Evolutionary conservation across 35 echinoderm and acorn worm genomes (phyloP).

Genomic region (Holothuria glaberrima): DNA sequence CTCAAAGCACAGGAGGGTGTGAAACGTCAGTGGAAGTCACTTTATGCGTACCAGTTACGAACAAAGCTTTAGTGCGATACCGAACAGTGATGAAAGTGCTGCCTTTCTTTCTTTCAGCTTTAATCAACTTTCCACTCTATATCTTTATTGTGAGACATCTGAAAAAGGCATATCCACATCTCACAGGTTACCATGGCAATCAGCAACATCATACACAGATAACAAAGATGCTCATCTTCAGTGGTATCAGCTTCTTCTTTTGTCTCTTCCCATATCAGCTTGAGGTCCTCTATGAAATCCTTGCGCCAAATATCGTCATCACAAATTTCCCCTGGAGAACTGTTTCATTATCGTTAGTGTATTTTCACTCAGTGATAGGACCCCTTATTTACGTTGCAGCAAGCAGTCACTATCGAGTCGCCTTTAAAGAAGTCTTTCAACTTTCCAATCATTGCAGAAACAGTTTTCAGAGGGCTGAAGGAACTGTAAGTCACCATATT

Average conservation of each 20-base stretch:
- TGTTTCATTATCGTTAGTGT: background rate
- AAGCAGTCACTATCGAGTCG: background rate
- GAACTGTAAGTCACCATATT: no score
- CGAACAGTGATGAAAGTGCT: slow-evolving; percentile 19
- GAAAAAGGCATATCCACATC: background rate
- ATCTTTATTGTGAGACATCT: background rate
- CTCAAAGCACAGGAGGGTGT: no score
- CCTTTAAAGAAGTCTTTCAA: background rate
- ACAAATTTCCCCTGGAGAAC: background rate
- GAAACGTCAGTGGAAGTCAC: background rate
- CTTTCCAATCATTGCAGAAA: background rate
- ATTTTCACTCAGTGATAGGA: slow-evolving; percentile 8
- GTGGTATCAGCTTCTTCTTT: slow-evolving; percentile 18
- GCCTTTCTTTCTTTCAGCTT: slow-evolving; percentile 10
- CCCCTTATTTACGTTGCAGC: slow-evolving; percentile 2
- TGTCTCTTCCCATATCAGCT: slow-evolving; percentile 43
- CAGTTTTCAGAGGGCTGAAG: no score
- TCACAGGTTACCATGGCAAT: background rate
- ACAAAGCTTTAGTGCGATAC: background rate
- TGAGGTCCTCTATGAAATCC: slow-evolving; percentile 17
- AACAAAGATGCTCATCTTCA: slow-evolving; percentile 23
- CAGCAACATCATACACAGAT: slow-evolving; percentile 9
- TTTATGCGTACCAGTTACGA: background rate
- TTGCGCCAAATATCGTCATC: background rate
- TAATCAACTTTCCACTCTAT: slow-evolving; percentile 12